phyloP scores from a whole-genome alignment of 2,113 vertebrate species.

The Hippocampus abdominalis region DNA sequence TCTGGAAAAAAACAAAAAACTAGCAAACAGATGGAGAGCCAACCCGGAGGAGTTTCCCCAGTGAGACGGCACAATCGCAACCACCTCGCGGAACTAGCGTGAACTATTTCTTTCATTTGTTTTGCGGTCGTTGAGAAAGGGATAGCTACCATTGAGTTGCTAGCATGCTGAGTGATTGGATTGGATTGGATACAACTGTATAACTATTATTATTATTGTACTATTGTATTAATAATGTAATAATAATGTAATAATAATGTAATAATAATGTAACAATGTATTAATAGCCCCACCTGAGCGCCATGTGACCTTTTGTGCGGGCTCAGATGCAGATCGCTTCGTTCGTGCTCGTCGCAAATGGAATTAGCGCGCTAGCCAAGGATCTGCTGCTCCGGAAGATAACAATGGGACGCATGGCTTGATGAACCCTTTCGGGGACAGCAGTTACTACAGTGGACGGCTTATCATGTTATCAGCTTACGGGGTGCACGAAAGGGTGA shows the following conservation, averaged over 20 bases:
- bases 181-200: too few relatives aligned
- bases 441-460: too few relatives aligned
- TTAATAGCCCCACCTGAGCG: slow-evolving; percentile 7
- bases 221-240: too few relatives aligned
- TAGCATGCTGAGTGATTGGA: background rate
- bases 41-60: slow-evolving; percentile 39
- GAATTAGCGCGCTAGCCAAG: slow-evolving; percentile 17
- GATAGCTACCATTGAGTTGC: background rate
- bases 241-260: too few relatives aligned
- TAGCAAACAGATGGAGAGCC: slow-evolving; percentile 34
- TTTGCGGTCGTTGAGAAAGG: background rate
- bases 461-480: too few relatives aligned
- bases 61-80: slow-evolving; percentile 27
- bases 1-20: slow-evolving; percentile 13
- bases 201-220: too few relatives aligned
- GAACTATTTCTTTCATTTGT: background rate
- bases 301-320: slow-evolving; percentile 40
- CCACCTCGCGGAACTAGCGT: background rate
- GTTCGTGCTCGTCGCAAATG: slow-evolving; percentile 27
- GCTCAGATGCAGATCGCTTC: slow-evolving; percentile 2
- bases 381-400: slow-evolving; percentile 7
- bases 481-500: background rate
- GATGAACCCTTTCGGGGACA: background rate
- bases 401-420: slow-evolving; percentile 2
- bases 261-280: too few relatives aligned